Percentiles rank a stretch among this genome's conserved stretches.
Evolutionary conservation across 2,888 invertebrate genomes (phyloP).

Genomic region (Corythucha ciliata): DNA sequence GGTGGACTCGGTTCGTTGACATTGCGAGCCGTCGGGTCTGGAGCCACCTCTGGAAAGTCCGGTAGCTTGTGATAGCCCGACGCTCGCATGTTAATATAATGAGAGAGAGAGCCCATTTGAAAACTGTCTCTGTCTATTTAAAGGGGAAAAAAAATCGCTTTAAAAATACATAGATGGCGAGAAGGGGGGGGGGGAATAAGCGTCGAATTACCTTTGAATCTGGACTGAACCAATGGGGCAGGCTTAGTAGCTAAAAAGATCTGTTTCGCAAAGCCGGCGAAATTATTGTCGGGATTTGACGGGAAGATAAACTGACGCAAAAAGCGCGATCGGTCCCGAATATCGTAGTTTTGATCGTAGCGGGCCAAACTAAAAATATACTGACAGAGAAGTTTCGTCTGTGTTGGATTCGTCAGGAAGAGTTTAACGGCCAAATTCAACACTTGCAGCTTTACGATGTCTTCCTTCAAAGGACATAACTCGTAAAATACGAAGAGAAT

Average conservation of each 20-base stretch:
- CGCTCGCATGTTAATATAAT: slow-evolving; percentile 79
- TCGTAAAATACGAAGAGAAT: neutral
- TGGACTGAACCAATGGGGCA: slow-evolving; percentile 80
- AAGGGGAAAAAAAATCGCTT: slow-evolving; percentile 24
- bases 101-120: slow-evolving; percentile 90
- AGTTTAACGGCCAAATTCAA: slow-evolving; percentile 91
- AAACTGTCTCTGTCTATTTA: slow-evolving; percentile 76
- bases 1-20: slow-evolving; percentile 48
- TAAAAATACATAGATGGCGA: neutral
- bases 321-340: slow-evolving; percentile 87
- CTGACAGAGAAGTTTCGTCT: slow-evolving; percentile 76
- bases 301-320: slow-evolving; percentile 71
- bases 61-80: slow-evolving; percentile 85
- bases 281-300: slow-evolving; percentile 46
- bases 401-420: slow-evolving; percentile 75
- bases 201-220: slow-evolving; percentile 55
- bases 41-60: slow-evolving; percentile 63
- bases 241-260: slow-evolving; percentile 90
- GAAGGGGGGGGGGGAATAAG: too few relatives aligned
- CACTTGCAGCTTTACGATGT: slow-evolving; percentile 90
- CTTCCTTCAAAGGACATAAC: slow-evolving; percentile 54
- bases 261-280: slow-evolving; percentile 61
- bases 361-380: slow-evolving; percentile 91
- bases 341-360: slow-evolving; percentile 96
- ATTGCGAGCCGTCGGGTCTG: slow-evolving; percentile 68